A percentile compares a stretch with the other conserved stretches of the same genome.
Evolutionary conservation across 1,140 invertebrate genomes (phyloP).

Genomic region (Drosophila eugracilis): DNA sequence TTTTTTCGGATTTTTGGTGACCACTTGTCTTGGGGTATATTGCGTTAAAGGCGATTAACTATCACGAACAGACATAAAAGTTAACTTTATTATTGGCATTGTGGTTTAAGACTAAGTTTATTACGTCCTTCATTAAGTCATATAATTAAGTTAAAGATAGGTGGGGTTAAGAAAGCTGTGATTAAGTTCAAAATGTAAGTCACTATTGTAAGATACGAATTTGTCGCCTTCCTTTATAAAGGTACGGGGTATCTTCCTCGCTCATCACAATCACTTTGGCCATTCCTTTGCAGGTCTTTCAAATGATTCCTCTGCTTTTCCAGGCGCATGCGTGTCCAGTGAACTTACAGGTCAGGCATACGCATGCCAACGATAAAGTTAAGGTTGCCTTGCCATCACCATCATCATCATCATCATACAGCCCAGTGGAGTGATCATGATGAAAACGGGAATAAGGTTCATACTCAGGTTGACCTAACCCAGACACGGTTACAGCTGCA

Average conservation of each 20-base stretch:
- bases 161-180: too few relatives aligned
- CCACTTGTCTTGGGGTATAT: slow-evolving; percentile 23
- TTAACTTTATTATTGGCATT: not conserved
- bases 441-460: slow-evolving; percentile 13
- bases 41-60: not conserved
- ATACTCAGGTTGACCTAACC: slow-evolving; percentile 42
- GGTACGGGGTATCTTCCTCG: slow-evolving; percentile 5
- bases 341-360: slow-evolving; percentile 77
- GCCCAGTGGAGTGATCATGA: slow-evolving; percentile 3
- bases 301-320: slow-evolving; percentile 17
- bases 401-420: slow-evolving; percentile 26
- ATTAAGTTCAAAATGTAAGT: too few relatives aligned
- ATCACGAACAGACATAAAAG: not conserved
- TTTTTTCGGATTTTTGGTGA: slow-evolving; percentile 24
- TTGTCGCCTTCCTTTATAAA: too few relatives aligned
- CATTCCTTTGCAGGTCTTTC: slow-evolving; percentile 7
- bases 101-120: not conserved
- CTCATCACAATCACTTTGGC: not conserved
- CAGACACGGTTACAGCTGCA: slow-evolving; percentile 58
- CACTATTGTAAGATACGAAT: too few relatives aligned
- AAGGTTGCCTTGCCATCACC: slow-evolving; percentile 24
- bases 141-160: too few relatives aligned
- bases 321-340: slow-evolving; percentile 75
- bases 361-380: slow-evolving; percentile 71
- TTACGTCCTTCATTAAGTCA: not conserved